These are phyloP conservation scores for Oryzias javanicus DNA, from an alignment of 2,113 vertebrate genomes.

Conservation along the genomic window DNA sequence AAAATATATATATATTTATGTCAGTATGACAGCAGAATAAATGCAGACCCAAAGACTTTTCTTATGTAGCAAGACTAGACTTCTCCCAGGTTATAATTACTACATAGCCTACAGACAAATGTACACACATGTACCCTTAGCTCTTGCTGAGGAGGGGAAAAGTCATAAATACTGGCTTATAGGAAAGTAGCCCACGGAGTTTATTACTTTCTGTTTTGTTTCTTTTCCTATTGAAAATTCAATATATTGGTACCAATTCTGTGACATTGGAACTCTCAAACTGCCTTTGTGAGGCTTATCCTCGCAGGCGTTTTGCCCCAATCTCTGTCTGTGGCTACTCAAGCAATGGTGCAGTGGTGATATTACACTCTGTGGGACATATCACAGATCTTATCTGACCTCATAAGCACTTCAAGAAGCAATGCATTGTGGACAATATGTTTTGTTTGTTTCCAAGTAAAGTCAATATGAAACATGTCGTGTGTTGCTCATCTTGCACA, in stretches of 20 bases:
- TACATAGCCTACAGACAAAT: slow-evolving; percentile 58
- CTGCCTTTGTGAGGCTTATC: slow-evolving; percentile 37
- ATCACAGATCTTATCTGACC: slow-evolving; percentile 44
- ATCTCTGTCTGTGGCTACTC: slow-evolving; percentile 40
- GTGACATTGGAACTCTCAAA: slow-evolving; percentile 43
- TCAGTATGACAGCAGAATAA: slow-evolving; percentile 62
- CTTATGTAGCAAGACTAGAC: slow-evolving; percentile 28
- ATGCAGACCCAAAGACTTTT: slow-evolving; percentile 56
- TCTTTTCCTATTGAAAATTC: slow-evolving; percentile 65
- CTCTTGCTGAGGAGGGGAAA: slow-evolving; percentile 52
- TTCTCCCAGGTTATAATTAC: slow-evolving; percentile 60
- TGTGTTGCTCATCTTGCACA: slow-evolving; percentile 39
- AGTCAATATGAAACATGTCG: slow-evolving; percentile 72
- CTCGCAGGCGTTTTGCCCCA: slow-evolving; percentile 64
- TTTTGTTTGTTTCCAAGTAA: slow-evolving; percentile 59
- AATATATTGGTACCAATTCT: slow-evolving; percentile 68
- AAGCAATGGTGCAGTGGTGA: slow-evolving; percentile 37
- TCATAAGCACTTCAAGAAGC: slow-evolving; percentile 63
- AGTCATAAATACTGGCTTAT: slow-evolving; percentile 63
- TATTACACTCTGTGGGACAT: slow-evolving; percentile 63
- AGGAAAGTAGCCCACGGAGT: slow-evolving; percentile 62
- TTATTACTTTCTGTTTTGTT: slow-evolving; percentile 56
- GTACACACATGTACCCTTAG: slow-evolving; percentile 34
- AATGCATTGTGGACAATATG: slow-evolving; percentile 75
- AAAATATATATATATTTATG: slow-evolving; percentile 49